These are phyloP conservation scores for Synergus umbraculus DNA, from an alignment of 2,888 invertebrate genomes.

Conservation along the genomic window DNA sequence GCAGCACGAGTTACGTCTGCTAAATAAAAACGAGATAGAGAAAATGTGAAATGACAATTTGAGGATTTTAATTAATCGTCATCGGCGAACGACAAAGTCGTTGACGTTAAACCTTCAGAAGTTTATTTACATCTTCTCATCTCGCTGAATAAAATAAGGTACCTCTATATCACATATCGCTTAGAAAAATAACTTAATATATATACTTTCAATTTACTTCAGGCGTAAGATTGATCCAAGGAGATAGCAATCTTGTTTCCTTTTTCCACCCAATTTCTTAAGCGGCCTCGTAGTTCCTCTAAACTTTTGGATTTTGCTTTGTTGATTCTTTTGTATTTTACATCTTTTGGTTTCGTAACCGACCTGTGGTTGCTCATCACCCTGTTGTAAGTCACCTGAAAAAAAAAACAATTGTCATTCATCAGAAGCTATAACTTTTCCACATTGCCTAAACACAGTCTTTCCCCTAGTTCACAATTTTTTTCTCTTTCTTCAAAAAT, in stretches of 20 bases:
- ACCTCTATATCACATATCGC: slow-evolving; percentile 35
- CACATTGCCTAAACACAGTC: too few species aligned
- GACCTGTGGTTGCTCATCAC: slow-evolving; percentile 95
- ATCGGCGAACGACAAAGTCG: slow-evolving; percentile 3
- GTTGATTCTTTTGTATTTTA: slow-evolving; percentile 93
- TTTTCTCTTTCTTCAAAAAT: too few species aligned
- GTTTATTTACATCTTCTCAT: slow-evolving; percentile 41
- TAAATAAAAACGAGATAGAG: slow-evolving; percentile 10
- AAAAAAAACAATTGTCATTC: slow-evolving; percentile 32
- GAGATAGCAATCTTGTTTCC: slow-evolving; percentile 84
- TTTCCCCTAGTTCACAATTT: too few species aligned
- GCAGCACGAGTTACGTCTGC: slow-evolving; percentile 41
- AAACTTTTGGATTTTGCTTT: slow-evolving; percentile 94
- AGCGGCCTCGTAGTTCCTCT: slow-evolving; percentile 88
- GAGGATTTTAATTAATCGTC: slow-evolving; percentile 46
- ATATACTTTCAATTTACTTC: slow-evolving; percentile 50
- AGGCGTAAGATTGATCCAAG: slow-evolving; percentile 81
- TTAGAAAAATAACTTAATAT: slow-evolving; percentile 39
- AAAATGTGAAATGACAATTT: slow-evolving; percentile 2
- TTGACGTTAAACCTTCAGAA: slow-evolving; percentile 46
- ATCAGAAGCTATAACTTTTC: not conserved
- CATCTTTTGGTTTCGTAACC: slow-evolving; percentile 93
- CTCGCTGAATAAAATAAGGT: slow-evolving; percentile 8
- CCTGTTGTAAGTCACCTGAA: slow-evolving; percentile 86
- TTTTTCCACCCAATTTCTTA: slow-evolving; percentile 92